Evolutionary conservation across 1,140 invertebrate genomes (phyloP).

Genomic region (Drosophila tsacasi): DNA sequence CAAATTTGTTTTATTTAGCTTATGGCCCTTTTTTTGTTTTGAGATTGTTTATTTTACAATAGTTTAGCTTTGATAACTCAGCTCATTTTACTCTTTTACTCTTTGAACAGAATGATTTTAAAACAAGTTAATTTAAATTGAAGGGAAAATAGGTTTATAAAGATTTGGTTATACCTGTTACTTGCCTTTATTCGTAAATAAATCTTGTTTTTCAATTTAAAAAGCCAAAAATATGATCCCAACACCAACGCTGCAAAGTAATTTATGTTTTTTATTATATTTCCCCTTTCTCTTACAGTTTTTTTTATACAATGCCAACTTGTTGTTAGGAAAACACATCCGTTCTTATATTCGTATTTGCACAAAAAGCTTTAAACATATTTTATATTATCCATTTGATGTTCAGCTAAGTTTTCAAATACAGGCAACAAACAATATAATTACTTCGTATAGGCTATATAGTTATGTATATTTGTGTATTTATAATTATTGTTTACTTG

Average conservation of each 20-base stretch:
- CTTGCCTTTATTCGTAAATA: background rate
- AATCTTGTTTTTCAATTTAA: background rate
- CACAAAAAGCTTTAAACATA: constrained; percentile 45
- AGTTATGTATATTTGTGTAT: constrained; percentile 3
- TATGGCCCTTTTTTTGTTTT: constrained; percentile 35
- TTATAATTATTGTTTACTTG: constrained; percentile 27
- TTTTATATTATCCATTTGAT: constrained; percentile 49
- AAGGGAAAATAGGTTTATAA: background rate
- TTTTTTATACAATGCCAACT: constrained; percentile 42
- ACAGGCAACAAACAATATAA: constrained; percentile 75
- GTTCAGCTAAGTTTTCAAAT: constrained; percentile 57
- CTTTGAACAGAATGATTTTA: background rate
- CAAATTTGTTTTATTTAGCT: constrained; percentile 52
- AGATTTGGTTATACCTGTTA: background rate
- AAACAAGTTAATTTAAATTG: background rate
- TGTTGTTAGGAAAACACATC: constrained; percentile 50
- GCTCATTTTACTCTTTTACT: background rate
- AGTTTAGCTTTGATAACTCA: constrained; percentile 46
- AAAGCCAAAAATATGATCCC: background rate
- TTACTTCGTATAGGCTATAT: constrained; percentile 44
- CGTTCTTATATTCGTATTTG: constrained; percentile 24
- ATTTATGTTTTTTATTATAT: constrained; percentile 36
- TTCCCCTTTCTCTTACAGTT: constrained; percentile 4
- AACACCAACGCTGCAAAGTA: background rate
- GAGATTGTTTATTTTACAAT: constrained; percentile 73